phyloP scores from a whole-genome alignment of 1,140 invertebrate genomes.

The Calycopis cecrops region DNA sequence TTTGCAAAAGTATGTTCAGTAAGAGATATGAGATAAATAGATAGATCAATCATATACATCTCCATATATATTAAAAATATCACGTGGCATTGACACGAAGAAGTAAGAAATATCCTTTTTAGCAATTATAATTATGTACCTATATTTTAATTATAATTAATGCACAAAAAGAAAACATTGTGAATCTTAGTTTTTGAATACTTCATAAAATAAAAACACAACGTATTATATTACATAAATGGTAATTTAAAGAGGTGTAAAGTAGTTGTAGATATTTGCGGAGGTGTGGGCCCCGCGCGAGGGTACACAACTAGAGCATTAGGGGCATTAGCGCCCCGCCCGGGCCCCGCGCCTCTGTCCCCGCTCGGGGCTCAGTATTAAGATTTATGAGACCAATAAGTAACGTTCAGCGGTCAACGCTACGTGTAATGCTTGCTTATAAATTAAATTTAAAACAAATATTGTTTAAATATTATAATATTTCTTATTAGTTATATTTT shows the following conservation, averaged over 20 bases:
- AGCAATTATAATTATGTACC: too few species aligned
- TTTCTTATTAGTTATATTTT: too few species aligned
- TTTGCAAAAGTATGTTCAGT: too few species aligned
- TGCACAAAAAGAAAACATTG: too few species aligned
- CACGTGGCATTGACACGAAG: too few species aligned
- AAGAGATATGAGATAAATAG: too few species aligned
- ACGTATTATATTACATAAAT: not conserved
- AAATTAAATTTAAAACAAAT: conserved; percentile 16
- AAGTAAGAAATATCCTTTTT: too few species aligned
- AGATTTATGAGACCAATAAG: conserved; percentile 60
- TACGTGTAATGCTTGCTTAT: conserved; percentile 23
- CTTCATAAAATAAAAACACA: too few species aligned
- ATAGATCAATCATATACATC: too few species aligned
- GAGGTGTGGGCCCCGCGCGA: not conserved
- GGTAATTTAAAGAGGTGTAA: not conserved
- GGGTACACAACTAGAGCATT: conserved; percentile 34
- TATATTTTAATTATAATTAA: too few species aligned
- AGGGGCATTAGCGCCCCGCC: conserved; percentile 40
- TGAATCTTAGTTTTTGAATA: too few species aligned
- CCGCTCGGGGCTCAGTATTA: conserved; percentile 34
- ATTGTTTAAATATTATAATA: not conserved
- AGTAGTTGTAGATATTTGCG: not conserved
- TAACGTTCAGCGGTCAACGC: conserved; percentile 32
- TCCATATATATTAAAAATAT: too few species aligned
- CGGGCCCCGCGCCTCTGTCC: conserved; percentile 15